phyloP scores from a whole-genome alignment of 1,140 invertebrate species.

The Procambarus clarkii region DNA sequence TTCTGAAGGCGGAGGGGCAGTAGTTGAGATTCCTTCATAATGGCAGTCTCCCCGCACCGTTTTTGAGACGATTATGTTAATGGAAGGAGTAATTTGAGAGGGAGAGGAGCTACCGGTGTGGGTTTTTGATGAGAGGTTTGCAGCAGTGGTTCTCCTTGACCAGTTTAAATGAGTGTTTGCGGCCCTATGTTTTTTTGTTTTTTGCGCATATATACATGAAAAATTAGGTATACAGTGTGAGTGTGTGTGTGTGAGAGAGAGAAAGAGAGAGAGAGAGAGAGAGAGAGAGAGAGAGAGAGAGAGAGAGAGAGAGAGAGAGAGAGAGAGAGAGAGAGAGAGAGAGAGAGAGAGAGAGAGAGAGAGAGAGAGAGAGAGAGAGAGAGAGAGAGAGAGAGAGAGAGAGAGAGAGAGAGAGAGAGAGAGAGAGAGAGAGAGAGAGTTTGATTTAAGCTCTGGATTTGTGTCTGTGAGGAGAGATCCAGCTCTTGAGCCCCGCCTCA shows the following conservation, averaged over 20 bases:
- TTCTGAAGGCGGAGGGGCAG: neutral
- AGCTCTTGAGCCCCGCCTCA: too few relatives aligned
- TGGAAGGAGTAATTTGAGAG: neutral
- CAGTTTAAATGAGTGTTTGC: neutral
- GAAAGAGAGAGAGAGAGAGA: too few relatives aligned
- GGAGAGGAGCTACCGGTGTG: neutral
- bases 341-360: constrained; percentile 1
- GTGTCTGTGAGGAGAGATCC: too few relatives aligned
- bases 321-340: constrained; percentile 11
- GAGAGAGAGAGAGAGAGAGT: too few relatives aligned
- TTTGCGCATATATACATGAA: neutral
- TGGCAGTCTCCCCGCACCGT: neutral
- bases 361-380: neutral
- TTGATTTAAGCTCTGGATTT: too few relatives aligned
- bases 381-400: neutral
- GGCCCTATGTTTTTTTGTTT: neutral
- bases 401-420: too few relatives aligned
- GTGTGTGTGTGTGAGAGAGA: too few relatives aligned
- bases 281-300: constrained; percentile 2
- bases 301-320: constrained; percentile 3
- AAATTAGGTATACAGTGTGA: too few relatives aligned
- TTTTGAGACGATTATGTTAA: constrained; percentile 1
- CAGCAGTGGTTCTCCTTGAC: neutral
- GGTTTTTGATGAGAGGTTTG: neutral
- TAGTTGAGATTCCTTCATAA: neutral